A percentile compares a stretch with the other conserved stretches of the same genome.
These are phyloP conservation scores for Platerodrilus igneus DNA, from an alignment of 2,888 invertebrate species.

Conservation along the genomic window DNA sequence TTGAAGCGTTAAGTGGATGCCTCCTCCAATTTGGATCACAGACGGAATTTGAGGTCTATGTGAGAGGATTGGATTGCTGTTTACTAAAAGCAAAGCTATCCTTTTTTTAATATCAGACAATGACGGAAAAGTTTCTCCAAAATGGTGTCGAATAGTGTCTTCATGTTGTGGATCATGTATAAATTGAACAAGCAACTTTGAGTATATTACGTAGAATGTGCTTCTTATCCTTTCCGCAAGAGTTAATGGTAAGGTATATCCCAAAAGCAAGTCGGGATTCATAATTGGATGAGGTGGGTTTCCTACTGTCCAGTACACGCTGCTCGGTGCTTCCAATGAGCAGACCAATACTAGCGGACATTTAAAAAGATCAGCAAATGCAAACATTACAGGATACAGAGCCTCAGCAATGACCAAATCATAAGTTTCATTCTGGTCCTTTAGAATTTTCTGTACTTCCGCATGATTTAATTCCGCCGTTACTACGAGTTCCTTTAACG, in stretches of 20 bases:
- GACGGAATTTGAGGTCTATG: slow-evolving; percentile 44
- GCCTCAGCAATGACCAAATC: slow-evolving; percentile 56
- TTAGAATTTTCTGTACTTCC: slow-evolving; percentile 36
- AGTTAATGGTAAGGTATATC: slow-evolving; percentile 46
- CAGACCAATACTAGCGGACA: slow-evolving; percentile 54
- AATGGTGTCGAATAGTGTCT: slow-evolving; percentile 22
- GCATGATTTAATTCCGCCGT: slow-evolving; percentile 32
- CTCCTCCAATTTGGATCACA: slow-evolving; percentile 45
- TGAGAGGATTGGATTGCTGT: slow-evolving; percentile 44
- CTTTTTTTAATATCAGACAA: slow-evolving; percentile 30
- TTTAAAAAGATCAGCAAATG: slow-evolving; percentile 53
- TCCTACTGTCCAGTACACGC: slow-evolving; percentile 52
- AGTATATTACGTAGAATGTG: slow-evolving; percentile 1
- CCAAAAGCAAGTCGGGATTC: slow-evolving; percentile 51
- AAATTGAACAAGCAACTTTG: slow-evolving; percentile 3
- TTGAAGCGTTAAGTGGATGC: slow-evolving; percentile 44
- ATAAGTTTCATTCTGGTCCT: slow-evolving; percentile 47
- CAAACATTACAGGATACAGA: slow-evolving; percentile 51
- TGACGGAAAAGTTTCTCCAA: slow-evolving; percentile 24
- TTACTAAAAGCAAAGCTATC: slow-evolving; percentile 46
- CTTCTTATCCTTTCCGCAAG: slow-evolving; percentile 36
- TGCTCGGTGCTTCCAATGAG: slow-evolving; percentile 49
- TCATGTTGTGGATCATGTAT: not conserved
- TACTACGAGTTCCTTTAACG: too few relatives aligned
- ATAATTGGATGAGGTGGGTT: slow-evolving; percentile 52